Evolutionary conservation across 2,888 invertebrate genomes (phyloP).

Genomic region (Zeuzera pyrina): DNA sequence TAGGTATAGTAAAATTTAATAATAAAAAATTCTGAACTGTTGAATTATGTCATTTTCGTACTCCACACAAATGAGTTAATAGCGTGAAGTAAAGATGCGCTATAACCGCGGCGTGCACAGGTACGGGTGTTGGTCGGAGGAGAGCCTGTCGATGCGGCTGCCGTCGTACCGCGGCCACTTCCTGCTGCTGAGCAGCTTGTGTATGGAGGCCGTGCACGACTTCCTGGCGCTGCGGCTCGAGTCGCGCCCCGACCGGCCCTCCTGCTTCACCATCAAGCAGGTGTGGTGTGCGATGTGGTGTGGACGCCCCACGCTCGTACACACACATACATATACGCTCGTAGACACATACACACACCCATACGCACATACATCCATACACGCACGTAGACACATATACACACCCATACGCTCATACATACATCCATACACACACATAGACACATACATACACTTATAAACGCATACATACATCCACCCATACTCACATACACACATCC

Average conservation of each 20-base stretch:
- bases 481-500: no score
- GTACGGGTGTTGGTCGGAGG: conserved; percentile 85
- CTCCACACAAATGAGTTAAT: no score
- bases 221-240: conserved; percentile 90
- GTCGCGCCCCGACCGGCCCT: conserved; percentile 86
- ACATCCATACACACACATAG: no score
- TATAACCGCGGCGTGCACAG: conserved; percentile 35
- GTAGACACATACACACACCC: neutral
- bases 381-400: no score
- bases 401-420: no score
- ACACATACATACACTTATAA: no score
- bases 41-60: no score
- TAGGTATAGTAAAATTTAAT: no score
- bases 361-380: no score
- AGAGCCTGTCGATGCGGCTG: conserved; percentile 82
- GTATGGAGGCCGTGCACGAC: conserved; percentile 93
- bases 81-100: neutral
- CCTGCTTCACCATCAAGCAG: conserved; percentile 89
- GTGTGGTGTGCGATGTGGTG: no score
- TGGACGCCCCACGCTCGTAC: neutral
- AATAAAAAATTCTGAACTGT: no score
- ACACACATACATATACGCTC: neutral
- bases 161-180: conserved; percentile 91
- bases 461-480: no score
- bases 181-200: conserved; percentile 87